Conservation (phyloP, 2,888 invertebrate genomes). For the Rhorus exstirpatorius region DNA sequence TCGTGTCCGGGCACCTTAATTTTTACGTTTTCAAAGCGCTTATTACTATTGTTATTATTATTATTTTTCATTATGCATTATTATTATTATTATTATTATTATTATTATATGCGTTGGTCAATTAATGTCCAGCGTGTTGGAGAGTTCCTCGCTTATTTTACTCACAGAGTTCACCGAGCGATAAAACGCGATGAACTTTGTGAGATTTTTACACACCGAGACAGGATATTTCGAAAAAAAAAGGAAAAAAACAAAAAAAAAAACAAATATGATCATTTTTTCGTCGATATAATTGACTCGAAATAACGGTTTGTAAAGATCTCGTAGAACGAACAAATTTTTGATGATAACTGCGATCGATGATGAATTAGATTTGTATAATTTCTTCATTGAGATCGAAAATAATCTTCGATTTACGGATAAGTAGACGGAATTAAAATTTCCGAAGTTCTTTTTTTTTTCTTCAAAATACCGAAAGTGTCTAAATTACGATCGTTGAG, state of each 20-base stretch:
- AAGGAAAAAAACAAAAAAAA: conserved; percentile 1
- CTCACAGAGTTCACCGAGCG: conserved; percentile 4
- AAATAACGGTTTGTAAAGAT: not conserved
- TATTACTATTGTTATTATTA: conserved; percentile 40
- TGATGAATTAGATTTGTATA: no score
- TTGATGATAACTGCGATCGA: not conserved
- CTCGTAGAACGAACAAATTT: not conserved
- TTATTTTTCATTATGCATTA: conserved; percentile 16
- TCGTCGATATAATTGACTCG: not conserved
- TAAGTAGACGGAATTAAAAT: conserved; percentile 24
- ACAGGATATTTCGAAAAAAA: conserved; percentile 3
- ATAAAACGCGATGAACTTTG: not conserved
- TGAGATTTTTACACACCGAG: conserved; percentile 58
- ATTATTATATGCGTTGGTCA: conserved; percentile 48
- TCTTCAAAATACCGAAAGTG: conserved; percentile 45
- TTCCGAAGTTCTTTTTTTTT: not conserved
- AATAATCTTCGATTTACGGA: not conserved
- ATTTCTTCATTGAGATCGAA: no score
- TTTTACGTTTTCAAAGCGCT: conserved; percentile 41
- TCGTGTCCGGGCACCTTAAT: conserved; percentile 64
- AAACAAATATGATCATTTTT: conserved; percentile 1
- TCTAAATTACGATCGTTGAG: conserved; percentile 33
- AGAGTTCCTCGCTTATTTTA: conserved; percentile 58
- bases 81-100: conserved; percentile 5
- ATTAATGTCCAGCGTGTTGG: conserved; percentile 46